These are phyloP conservation scores for Agriopis aurantiaria DNA, from an alignment of 2,888 invertebrate genomes.

Conservation along the genomic window DNA sequence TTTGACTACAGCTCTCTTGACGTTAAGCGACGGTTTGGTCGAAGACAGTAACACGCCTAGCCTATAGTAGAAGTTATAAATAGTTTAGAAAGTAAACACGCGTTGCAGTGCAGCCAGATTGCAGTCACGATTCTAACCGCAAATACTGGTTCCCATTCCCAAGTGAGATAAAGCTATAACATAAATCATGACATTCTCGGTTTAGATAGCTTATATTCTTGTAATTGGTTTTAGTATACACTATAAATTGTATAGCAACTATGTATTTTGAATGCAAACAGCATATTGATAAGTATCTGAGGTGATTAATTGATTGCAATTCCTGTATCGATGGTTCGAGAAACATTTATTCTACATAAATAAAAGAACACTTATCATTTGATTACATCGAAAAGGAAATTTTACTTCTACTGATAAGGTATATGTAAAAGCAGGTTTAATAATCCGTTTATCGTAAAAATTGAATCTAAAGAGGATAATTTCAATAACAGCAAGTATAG, in stretches of 20 bases:
- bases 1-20: too few species aligned
- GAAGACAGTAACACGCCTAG: background rate
- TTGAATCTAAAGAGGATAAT: too few species aligned
- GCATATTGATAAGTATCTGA: background rate
- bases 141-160: slow-evolving; percentile 21
- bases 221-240: background rate
- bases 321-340: background rate
- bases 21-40: background rate
- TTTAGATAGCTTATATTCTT: background rate
- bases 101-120: slow-evolving; percentile 26
- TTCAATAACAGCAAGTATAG: too few species aligned
- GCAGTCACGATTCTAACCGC: slow-evolving; percentile 24
- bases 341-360: background rate
- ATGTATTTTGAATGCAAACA: background rate
- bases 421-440: too few species aligned
- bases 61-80: slow-evolving; percentile 26
- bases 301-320: background rate
- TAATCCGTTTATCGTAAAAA: too few species aligned
- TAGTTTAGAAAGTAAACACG: slow-evolving; percentile 46
- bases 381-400: background rate
- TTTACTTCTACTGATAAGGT: slow-evolving; percentile 3
- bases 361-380: background rate
- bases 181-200: slow-evolving; percentile 15
- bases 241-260: background rate
- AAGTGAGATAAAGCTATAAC: slow-evolving; percentile 5